Evolutionary conservation across 2,888 invertebrate genomes (phyloP), one percentile per base, ranked within the genome.

Genomic region (Liopterus haemorrhoidalis): DNA sequence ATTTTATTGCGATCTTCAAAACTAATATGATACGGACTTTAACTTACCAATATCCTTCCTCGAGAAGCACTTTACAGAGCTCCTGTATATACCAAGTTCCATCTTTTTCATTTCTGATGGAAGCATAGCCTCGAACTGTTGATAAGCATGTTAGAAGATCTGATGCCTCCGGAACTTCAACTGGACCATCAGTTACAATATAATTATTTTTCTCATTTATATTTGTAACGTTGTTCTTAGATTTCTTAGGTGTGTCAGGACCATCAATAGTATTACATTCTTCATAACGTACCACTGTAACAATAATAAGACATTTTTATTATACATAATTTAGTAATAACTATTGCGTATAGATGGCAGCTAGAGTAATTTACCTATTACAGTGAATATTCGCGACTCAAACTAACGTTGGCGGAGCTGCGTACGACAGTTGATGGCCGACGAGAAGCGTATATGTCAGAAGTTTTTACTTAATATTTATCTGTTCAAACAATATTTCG

Each of bases 51-150:
- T 55, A 18, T 15, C 53, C 54, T 32, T 52, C 40, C 14, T 54
- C 41, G 4, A 53, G 49, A 43, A 67, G 55, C 38, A 53, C 51
- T 11, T 62, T 48, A 46, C 66, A 67, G 6, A 67, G 41, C 1
- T 59, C 55, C 48, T 66, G 64, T 2, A 67, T 66, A 41, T 66
- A 65, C 67, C 67, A 67, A 1, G 65, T 57, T 1, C 67, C 67
- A 1, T 47, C 51, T 25, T 51, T 54, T 41, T 49, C 57, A 51
- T 64, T 54, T 28, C 67, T 53, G 18, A 67, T 57, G 1, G 66
- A 63, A 15, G 62, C 61, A 53, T 53, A 67, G 5, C 66, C 65
- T 1, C 63, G 61, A 14, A 66, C 58, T 0, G 66, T 64, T 1
- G 66, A 62, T 55, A 60, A 62, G 52, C 64, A 66, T 4, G 59